Evolutionary conservation across 2,113 vertebrate species (phyloP), one percentile per base, ranked within the genome.

Genomic region (Anhinga anhinga): DNA sequence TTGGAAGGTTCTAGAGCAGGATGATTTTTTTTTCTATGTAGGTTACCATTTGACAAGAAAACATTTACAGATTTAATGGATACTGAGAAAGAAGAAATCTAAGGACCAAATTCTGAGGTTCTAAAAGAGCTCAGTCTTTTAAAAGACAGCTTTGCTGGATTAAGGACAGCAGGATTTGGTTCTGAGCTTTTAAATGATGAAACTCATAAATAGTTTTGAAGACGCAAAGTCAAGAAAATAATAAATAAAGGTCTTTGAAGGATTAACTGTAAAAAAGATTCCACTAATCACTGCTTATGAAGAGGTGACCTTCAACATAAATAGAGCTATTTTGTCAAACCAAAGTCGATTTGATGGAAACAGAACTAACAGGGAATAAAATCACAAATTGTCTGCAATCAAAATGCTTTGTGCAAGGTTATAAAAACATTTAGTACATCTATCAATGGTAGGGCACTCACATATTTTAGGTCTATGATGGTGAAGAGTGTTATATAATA

Each of bases 221-320:
- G 86, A 85, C 1, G 5, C 42, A 83, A 93, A 95, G 50, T 95
- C 38, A 95, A 95, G 92, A 95, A 97, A 95, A 94, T 34, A 82
- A 42, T 94, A 97, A 97, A 97, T 94, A 93, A 90, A 94, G 4
- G 50, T 53, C 58, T 95, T 95, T 95, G 91, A 96, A 91, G 70
- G 89, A 95, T 97, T 97, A 96, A 91, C 50, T 88, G 74, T 85
- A 55, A 77, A 88, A 95, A 79, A 73, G 38, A 93, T 90, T 90
- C 82, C 73, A 91, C 71, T 95, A 96, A 97, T 96, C 91, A 90
- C 59, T 91, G 62, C 66, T 95, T 93, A 88, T 93, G 93, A 95
- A 95, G 30, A 66, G 49, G 67, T 97, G 93, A 96, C 97, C 94
- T 97, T 97, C 94, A 96, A 77, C 32, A 93, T 89, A 96, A 97